Evolutionary conservation across 2,888 invertebrate species (phyloP), one percentile per base, ranked within the genome.

Genomic region (Euclidia mi): DNA sequence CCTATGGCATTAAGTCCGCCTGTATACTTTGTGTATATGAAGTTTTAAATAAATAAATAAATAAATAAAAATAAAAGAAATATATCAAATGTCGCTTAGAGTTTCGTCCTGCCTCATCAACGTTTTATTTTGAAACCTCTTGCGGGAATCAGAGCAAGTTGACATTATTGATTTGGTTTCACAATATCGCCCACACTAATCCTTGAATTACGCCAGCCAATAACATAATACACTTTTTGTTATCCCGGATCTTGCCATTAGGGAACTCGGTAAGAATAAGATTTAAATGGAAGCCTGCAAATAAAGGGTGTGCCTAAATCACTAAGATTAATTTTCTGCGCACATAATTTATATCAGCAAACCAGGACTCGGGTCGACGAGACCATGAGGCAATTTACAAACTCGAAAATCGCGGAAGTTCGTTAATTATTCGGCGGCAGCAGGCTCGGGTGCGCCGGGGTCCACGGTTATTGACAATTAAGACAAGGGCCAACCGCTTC

Each of bases 371-470:
- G 88, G 89, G 89, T 88, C 90, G 89, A 89, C 89, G 89, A 91
- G 90, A 92, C 91, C 92, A 90, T 92, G 89, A 92, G 91, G 92
- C 90, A 91, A 92, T 94, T 94, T 92, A 92, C 91, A 91, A 94
- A 94, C 92, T 94, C 91, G 91, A 92, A 94, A 94, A 94, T 94
- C 93, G 91, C 88, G 90, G 90, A 94, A 94, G 92, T 94, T 92
- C 90, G 92, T 94, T 94, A 94, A 94, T 94, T 94, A 93, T 94
- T 93, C 90, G 88, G 80, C 80, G 87, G 85, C 88, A 89, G 86
- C 85, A 78, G 68, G 86, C 85, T 81, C 75, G 77, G 84, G 85
- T 79, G 82, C 85, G 77, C 82, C 76, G 89, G 88, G 91, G 88
- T 90, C 88, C 88, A 89, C 89, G 85, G 89, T 94, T 94, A 94